Base-by-base conservation (phyloP, 2,797 vertebrate genomes). In the Enteromius thamalakanensis region DNA sequence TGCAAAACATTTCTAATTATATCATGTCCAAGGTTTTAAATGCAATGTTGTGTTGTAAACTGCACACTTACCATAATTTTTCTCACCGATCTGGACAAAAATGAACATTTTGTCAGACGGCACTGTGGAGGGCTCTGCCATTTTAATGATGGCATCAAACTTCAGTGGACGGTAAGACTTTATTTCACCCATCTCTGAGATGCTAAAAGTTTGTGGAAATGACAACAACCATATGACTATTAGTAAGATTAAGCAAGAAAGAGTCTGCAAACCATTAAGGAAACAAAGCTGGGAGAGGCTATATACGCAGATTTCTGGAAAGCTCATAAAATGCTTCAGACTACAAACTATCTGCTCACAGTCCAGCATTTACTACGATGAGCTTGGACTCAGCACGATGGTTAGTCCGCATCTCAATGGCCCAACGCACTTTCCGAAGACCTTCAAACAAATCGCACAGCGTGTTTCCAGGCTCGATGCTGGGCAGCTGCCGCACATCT, bases 391-490 rank as follows among this genome's bases (percentile, higher is more conserved):
- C 96, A 37, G 96, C 90, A 79, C 96, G 92, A 78, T 97, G 95
- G 87, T 97, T 97, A 42, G 93, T 96, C 87, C 76, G 91, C 77
- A 97, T 91, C 80, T 96, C 95, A 80, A 95, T 88, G 75, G 93
- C 92, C 91, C 94, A 94, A 6, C 88, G 90, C 82, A 88, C 92
- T 55, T 83, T 74, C 80, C 78, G 90, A 9, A 96, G 89, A 67
- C 91, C 90, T 65, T 92, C 88, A 88, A 95, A 97, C 83, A 96
- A 81, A 89, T 96, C 95, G 51, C 85, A 88, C 37, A 96, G 86
- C 79, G 94, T 76, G 85, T 96, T 96, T 53, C 96, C 96, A 60
- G 96, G 95, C 32, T 94, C 93, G 88, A 96, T 96, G 89, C 96
- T 97, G 60, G 96, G 95, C 32, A 97, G 89, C 83, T 97, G 96